Evolutionary conservation across 2,113 vertebrate genomes (phyloP), one percentile per base, ranked within the genome.

Genomic region (Lepus americanus): DNA sequence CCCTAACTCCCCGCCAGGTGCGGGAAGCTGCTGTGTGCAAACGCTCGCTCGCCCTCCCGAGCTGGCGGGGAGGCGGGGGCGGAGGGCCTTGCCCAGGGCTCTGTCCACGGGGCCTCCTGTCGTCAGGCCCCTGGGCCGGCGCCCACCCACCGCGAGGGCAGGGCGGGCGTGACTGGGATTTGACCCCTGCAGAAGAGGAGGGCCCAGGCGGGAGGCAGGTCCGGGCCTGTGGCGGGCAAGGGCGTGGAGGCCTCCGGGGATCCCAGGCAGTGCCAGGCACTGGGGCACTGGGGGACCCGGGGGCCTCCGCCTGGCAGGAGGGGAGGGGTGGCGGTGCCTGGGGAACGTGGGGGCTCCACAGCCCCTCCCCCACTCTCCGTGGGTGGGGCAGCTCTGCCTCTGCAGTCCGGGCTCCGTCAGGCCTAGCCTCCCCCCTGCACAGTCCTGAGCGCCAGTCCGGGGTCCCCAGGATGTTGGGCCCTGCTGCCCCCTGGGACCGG

Each of bases 171-270:
- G 31, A n/a, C 44, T 55, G 67, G 63, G 49, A 4, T 31, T 9
- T 11, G 14, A 31, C 1, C 49, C 20, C 29, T 23, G 27, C 36
- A 9, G 74, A 53, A 14, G 12, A 70, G n/a, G 12, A 14, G n/a
- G 19, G 67, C 22, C 59, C 3, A 3, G 59, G 44, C 5, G 5
- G 36, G 55, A 23, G 82, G 70, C 53, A 31, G 63, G 81, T 36
- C 27, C 9, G 7, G 44, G 70, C 63, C n/a, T 33, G 13, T 11
- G 25, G 9, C 4, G 0, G 0, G 4, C 11, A 16, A 39, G 6
- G 22, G 44, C 55, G 55, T 59, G 55, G 27, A 9, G 33, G 5
- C 5, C 82, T 22, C 25, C 44, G 16, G 64, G 27, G 51, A 25
- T 39, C 13, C 33, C 10, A 36, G 69, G 69, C 69, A 20, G 27